phyloP scores from a whole-genome alignment of 2,888 invertebrate genomes.

The Drosophila macrospina region DNA sequence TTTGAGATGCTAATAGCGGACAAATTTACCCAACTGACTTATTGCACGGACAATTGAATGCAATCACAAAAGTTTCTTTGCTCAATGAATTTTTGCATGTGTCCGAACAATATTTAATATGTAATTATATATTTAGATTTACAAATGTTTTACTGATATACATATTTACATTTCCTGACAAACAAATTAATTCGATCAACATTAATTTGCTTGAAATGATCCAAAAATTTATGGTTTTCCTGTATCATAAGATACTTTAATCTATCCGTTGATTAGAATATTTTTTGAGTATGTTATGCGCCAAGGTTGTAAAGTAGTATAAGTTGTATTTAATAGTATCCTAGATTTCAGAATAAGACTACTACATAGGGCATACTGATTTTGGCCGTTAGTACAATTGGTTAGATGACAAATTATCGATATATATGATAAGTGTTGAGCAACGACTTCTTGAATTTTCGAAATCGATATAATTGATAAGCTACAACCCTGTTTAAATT shows the following conservation, averaged over 20 bases:
- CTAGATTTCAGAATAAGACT: neutral
- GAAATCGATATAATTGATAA: slow-evolving; percentile 31
- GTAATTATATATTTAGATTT: neutral
- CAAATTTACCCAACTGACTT: neutral
- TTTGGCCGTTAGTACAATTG: neutral
- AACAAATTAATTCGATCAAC: too few species aligned
- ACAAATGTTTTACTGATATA: too few species aligned
- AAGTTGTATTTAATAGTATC: neutral
- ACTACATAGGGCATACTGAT: neutral
- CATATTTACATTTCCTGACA: too few species aligned
- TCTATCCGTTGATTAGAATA: too few species aligned
- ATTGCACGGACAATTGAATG: neutral
- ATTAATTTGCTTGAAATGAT: too few species aligned
- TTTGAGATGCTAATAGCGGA: slow-evolving; percentile 1
- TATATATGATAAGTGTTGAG: slow-evolving; percentile 14
- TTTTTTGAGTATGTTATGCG: too few species aligned
- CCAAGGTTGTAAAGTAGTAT: neutral
- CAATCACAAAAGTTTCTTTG: neutral
- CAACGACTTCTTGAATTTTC: slow-evolving; percentile 4
- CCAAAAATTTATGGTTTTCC: too few species aligned
- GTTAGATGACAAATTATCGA: slow-evolving; percentile 1
- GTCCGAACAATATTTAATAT: neutral
- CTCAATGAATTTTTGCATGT: neutral
- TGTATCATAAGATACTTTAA: too few species aligned
- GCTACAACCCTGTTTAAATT: slow-evolving; percentile 67